These are phyloP conservation scores for Sebastes nivosus DNA, from an alignment of 2,797 vertebrate genomes.

Conservation along the genomic window DNA sequence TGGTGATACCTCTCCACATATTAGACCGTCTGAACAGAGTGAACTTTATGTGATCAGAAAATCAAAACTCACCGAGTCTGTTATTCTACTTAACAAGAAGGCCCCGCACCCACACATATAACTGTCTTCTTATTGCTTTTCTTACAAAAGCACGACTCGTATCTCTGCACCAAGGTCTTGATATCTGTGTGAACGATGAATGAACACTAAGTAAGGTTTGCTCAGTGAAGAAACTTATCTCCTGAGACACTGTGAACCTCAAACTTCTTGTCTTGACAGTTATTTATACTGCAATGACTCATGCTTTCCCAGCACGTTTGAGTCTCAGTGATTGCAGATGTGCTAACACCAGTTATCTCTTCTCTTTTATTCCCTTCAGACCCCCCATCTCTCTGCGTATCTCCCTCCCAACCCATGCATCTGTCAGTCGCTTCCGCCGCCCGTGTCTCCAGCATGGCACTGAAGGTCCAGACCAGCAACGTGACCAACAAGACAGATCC, in stretches of 20 bases:
- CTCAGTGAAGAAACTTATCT: not conserved
- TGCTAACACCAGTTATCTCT: not conserved
- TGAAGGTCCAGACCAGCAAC: conserved; percentile 95
- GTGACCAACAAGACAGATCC: conserved; percentile 98
- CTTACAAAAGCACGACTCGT: not conserved
- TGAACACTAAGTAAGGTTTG: not conserved
- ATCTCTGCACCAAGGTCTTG: not conserved
- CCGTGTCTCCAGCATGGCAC: conserved; percentile 80
- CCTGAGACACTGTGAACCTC: not conserved
- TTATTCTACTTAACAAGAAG: not conserved
- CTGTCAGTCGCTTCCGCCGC: not conserved
- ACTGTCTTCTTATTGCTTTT: not conserved
- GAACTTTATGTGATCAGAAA: not conserved
- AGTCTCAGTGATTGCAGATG: not conserved
- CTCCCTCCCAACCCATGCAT: not conserved
- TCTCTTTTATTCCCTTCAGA: conserved; percentile 7
- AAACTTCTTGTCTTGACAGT: not conserved
- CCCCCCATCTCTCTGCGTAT: not conserved
- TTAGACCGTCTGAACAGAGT: not conserved
- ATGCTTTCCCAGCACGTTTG: not conserved
- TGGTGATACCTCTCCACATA: too few species aligned
- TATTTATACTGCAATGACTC: not conserved
- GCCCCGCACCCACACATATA: not conserved
- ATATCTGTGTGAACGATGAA: not conserved
- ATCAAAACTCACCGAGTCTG: not conserved